phyloP scores from a whole-genome alignment of 2,113 vertebrate species.

The Aix galericulata region DNA sequence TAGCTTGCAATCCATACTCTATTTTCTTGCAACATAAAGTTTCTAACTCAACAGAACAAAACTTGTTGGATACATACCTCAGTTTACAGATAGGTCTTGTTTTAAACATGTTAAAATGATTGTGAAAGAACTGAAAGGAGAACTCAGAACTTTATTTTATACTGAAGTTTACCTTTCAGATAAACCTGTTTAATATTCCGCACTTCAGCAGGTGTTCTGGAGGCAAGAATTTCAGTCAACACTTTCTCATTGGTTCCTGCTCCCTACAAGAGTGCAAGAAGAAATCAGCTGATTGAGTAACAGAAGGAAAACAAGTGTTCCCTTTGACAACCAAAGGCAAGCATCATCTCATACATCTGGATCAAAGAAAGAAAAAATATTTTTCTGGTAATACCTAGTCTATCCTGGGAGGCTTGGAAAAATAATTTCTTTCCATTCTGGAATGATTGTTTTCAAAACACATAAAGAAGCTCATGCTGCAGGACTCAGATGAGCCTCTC shows the following conservation, averaged over 20 bases:
- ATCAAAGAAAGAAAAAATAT: not conserved
- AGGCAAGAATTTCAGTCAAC: slow-evolving; percentile 93
- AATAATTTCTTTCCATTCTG: not conserved
- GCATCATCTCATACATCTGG: not conserved
- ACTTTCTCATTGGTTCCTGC: slow-evolving; percentile 92
- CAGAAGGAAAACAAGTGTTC: not conserved
- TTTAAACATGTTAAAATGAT: not conserved
- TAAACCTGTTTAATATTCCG: slow-evolving; percentile 86
- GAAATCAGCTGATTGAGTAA: not conserved
- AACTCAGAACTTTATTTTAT: not conserved
- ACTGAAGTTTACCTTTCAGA: slow-evolving; percentile 83
- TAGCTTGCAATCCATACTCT: not conserved
- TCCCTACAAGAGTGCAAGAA: slow-evolving; percentile 76
- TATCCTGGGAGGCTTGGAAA: rapidly evolving
- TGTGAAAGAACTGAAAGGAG: not conserved
- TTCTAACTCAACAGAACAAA: not conserved
- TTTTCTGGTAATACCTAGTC: not conserved
- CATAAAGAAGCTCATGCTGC: not conserved
- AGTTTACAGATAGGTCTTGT: not conserved
- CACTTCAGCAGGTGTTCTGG: slow-evolving; percentile 84
- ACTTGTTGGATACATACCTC: not conserved
- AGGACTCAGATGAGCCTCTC: not conserved
- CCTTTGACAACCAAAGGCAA: not conserved
- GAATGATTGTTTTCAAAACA: not conserved
- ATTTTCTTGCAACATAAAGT: not conserved